Conservation (phyloP, 2,113 vertebrate species). For the Boulengeromyrus knoepffleri region DNA sequence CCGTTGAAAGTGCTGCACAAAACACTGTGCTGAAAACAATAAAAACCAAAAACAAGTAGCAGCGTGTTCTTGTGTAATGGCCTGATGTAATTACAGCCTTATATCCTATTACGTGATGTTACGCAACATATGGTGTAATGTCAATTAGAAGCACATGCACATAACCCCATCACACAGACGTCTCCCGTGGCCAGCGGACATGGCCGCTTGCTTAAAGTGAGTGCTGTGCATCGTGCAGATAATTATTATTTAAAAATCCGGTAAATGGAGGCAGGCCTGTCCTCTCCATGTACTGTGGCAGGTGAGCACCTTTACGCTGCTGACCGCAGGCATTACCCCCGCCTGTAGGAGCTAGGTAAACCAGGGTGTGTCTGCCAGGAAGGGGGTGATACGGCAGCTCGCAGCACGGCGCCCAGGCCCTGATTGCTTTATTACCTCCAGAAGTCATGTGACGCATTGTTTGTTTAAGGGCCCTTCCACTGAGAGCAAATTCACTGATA, state of each 20-base stretch:
- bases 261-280: not conserved
- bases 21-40: not conserved
- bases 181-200: not conserved
- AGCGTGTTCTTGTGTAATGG: not conserved
- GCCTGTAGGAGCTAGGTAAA: not conserved
- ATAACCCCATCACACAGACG: not conserved
- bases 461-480: constrained; percentile 28
- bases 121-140: not conserved
- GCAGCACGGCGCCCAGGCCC: not conserved
- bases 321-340: not conserved
- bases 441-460: not conserved
- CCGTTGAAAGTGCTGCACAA: not conserved
- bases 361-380: not conserved
- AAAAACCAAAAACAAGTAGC: not conserved
- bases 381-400: not conserved
- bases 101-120: not conserved
- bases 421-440: constrained; percentile 9
- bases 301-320: not conserved
- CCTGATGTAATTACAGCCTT: not conserved
- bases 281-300: not conserved
- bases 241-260: not conserved
- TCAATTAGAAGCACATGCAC: constrained; percentile 3
- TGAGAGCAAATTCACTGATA: constrained; percentile 25
- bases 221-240: not conserved
- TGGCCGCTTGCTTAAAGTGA: not conserved